Evolutionary conservation across 2,888 invertebrate species (phyloP).

Genomic region (Agrilus cyanescens): DNA sequence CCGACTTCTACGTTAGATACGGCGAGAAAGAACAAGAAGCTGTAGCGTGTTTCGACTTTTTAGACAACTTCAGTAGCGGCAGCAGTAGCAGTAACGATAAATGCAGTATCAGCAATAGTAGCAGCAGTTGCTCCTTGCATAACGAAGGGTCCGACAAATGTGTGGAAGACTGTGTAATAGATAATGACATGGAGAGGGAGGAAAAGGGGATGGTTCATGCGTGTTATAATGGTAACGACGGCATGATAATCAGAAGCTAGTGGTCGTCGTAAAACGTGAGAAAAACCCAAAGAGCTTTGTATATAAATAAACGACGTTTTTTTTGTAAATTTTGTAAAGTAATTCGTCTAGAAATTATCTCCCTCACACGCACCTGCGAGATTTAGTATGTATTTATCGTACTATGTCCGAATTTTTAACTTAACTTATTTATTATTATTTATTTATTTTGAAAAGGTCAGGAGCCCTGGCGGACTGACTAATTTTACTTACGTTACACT

Average conservation of each 20-base stretch:
- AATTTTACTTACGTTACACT: too few species aligned
- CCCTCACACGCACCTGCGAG: not conserved
- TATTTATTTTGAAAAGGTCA: too few species aligned
- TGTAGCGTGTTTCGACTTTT: constrained; percentile 69
- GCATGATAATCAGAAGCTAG: too few species aligned
- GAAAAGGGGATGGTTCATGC: not conserved
- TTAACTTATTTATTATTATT: too few species aligned
- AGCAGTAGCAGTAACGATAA: constrained; percentile 41
- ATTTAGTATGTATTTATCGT: too few species aligned
- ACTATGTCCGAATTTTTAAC: too few species aligned
- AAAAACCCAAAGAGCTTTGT: too few species aligned
- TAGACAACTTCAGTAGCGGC: constrained; percentile 47
- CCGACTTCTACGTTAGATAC: constrained; percentile 66
- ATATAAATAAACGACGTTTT: too few species aligned
- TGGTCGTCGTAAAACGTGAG: too few species aligned
- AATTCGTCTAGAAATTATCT: not conserved
- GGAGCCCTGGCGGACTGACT: too few species aligned
- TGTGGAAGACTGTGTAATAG: constrained; percentile 9
- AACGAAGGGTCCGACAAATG: constrained; percentile 16
- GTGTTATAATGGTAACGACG: not conserved
- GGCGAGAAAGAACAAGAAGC: constrained; percentile 67
- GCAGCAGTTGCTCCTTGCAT: constrained; percentile 25
- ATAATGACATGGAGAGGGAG: constrained; percentile 5
- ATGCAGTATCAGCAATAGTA: constrained; percentile 32
- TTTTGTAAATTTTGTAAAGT: not conserved